Percentiles rank a stretch among this genome's conserved stretches.
phyloP scores from a whole-genome alignment of 2,797 vertebrate species.

The Hippocampus kuda region DNA sequence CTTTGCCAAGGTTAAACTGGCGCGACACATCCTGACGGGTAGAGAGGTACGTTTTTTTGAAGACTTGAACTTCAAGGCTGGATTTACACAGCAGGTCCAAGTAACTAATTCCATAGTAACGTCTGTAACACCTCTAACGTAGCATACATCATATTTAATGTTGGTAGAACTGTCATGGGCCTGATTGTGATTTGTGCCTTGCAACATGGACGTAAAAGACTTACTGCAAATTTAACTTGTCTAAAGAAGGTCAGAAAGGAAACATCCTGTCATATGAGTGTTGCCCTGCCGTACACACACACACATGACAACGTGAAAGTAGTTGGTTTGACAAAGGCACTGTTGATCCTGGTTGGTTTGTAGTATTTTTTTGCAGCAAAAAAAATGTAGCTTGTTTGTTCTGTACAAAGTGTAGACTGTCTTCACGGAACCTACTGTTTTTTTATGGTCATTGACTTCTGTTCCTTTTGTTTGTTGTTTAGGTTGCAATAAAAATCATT shows the following conservation, averaged over 20 bases:
- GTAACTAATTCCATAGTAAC: not conserved
- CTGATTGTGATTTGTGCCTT: not conserved
- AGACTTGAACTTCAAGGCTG: not conserved
- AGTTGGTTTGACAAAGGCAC: not conserved
- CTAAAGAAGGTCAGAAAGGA: not conserved
- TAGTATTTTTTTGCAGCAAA: not conserved
- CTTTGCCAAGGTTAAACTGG: conserved; percentile 96
- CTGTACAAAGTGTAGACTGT: not conserved
- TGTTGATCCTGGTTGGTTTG: not conserved
- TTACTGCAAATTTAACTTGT: not conserved
- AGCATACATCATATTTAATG: too few relatives aligned
- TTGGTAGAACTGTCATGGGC: too few relatives aligned
- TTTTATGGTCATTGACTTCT: not conserved
- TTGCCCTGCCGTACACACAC: not conserved
- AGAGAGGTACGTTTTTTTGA: conserved; percentile 75
- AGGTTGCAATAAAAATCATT: conserved; percentile 97
- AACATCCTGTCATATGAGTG: not conserved
- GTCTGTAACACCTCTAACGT: not conserved
- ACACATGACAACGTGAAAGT: not conserved
- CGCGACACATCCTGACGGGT: conserved; percentile 91
- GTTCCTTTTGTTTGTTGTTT: conserved; percentile 11
- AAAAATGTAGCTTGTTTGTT: not conserved
- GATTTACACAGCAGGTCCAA: not conserved
- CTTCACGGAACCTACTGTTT: not conserved
- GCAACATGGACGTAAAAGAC: not conserved